phyloP scores from a whole-genome alignment of 2,888 invertebrate genomes.

The Drosophila neonasuta region DNA sequence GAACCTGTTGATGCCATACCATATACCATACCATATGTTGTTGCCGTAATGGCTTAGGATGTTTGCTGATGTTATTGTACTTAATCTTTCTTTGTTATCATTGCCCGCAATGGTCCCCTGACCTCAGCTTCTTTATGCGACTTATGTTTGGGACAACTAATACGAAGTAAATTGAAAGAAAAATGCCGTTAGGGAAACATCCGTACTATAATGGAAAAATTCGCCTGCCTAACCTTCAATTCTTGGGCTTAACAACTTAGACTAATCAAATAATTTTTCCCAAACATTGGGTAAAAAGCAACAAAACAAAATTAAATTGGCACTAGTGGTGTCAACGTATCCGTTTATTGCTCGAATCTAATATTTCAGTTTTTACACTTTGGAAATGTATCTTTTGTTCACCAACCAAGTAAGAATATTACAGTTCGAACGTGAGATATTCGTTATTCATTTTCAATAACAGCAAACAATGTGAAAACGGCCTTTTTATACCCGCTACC shows the following conservation, averaged over 20 bases:
- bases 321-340: constrained; percentile 26
- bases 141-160: constrained; percentile 32
- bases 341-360: constrained; percentile 16
- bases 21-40: constrained; percentile 2
- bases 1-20: constrained; percentile 9
- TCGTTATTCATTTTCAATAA: too few species aligned
- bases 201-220: constrained; percentile 20
- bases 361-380: constrained; percentile 28
- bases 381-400: background rate
- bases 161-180: constrained; percentile 7
- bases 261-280: constrained; percentile 11
- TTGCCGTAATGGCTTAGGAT: constrained; percentile 39
- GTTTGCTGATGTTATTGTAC: constrained; percentile 53
- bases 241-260: background rate
- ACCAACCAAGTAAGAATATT: too few species aligned
- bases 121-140: constrained; percentile 25
- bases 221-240: background rate
- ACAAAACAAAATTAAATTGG: constrained; percentile 47
- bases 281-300: constrained; percentile 28
- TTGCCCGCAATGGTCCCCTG: constrained; percentile 25
- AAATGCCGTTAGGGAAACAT: constrained; percentile 20
- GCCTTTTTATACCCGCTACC: too few species aligned
- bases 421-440: too few species aligned
- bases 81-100: constrained; percentile 54
- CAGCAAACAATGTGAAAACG: too few species aligned